Evolutionary conservation across 2,888 invertebrate species (phyloP), one percentile per base, ranked within the genome.

Genomic region (Lepidonotus clava): DNA sequence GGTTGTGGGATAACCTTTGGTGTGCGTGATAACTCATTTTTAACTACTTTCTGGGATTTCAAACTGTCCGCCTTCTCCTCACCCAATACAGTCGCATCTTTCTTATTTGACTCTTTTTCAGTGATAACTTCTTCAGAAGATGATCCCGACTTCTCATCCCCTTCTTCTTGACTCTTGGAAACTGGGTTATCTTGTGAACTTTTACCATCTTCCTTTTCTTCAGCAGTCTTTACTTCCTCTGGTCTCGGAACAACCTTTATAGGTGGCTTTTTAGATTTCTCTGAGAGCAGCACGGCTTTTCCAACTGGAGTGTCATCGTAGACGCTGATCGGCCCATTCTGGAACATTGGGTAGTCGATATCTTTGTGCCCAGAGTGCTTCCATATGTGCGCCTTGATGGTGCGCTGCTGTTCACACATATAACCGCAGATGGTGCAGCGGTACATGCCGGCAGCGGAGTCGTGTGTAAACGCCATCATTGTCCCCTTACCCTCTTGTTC

Each of bases 371-470:
- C 94, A 1, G 93, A 93, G 88, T 94, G 94, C 87, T 93, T 93
- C 94, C 94, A 94, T 38, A 93, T 92, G 87, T 94, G 94, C 18
- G 94, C 92, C 89, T 94, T 94, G 80, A 94, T 93, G 51, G 93
- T 93, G 40, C 93, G 89, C 87, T 93, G 93, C 83, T 91, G 92
- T 85, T 93, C 93, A 87, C 93, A 93, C 36, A 91, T 91, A 86
- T 93, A 94, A 21, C 92, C 92, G 89, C 94, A 94, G 28, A 94
- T 91, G 1, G 92, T 92, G 88, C 94, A 94, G 21, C 91, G 88
- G 86, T 92, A 93, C 66, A 91, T 87, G 0, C 92, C 92, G 38
- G 90, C 90, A 6, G 88, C 86, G 36, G 83, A 71, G 67, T 87
- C 87, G 41, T 87, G 87, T 1, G 83, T 83, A 41, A 77, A 87